A percentile compares a stretch with the other conserved stretches of the same genome.
Evolutionary conservation across 2,797 vertebrate genomes (phyloP).

Genomic region (Cetoscarus ocellatus): DNA sequence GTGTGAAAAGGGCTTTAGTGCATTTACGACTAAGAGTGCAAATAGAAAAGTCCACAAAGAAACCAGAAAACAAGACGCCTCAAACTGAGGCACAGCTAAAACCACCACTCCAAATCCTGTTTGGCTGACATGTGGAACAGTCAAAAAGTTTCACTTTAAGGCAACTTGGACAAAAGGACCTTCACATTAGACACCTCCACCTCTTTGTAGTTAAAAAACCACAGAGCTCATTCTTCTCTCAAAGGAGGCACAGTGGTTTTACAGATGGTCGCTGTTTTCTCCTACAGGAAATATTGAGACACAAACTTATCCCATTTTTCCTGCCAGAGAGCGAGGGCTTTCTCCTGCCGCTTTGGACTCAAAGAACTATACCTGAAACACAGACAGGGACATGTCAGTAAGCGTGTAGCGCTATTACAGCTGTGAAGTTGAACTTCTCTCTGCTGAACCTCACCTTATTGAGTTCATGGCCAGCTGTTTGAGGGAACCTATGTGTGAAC

Average conservation of each 20-base stretch:
- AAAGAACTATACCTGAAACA: constrained; percentile 89
- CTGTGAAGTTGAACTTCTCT: background rate
- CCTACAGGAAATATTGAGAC: constrained; percentile 65
- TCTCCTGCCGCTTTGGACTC: constrained; percentile 71
- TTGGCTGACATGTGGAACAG: background rate
- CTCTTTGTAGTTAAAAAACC: background rate
- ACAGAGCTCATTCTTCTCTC: background rate
- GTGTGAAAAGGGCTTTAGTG: too few species aligned
- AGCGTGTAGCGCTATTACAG: accelerated
- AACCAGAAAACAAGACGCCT: background rate
- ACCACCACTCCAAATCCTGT: background rate
- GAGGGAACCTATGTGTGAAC: constrained; percentile 86
- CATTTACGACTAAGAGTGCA: background rate
- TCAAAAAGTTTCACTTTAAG: background rate
- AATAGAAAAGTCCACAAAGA: background rate
- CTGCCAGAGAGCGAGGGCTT: constrained; percentile 83
- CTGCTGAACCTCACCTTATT: constrained; percentile 82
- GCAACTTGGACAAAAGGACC: background rate
- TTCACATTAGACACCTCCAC: background rate
- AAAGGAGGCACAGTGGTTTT: background rate
- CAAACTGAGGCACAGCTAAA: background rate
- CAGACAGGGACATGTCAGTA: constrained; percentile 27
- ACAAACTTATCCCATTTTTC: constrained; percentile 90
- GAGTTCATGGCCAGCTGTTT: constrained; percentile 92
- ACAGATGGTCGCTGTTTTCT: background rate